phyloP scores from a whole-genome alignment of 2,113 vertebrate species.

The Leucopsar rothschildi region DNA sequence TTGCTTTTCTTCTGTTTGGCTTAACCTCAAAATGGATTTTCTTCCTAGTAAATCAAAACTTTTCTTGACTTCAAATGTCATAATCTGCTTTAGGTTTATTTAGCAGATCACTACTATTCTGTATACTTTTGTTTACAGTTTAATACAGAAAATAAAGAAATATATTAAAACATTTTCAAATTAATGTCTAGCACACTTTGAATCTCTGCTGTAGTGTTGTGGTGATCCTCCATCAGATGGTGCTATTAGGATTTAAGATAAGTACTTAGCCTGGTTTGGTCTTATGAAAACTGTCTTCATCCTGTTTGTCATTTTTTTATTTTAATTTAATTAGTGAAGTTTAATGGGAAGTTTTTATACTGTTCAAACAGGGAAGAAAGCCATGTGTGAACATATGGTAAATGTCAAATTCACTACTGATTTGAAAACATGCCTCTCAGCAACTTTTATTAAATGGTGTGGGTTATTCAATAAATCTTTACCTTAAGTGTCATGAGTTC shows the following conservation, averaged over 20 bases:
- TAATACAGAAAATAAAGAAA: not conserved
- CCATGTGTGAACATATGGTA: not conserved
- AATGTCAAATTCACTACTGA: not conserved
- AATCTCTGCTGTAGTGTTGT: not conserved
- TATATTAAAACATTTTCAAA: not conserved
- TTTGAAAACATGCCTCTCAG: not conserved
- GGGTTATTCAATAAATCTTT: not conserved
- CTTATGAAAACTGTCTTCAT: not conserved
- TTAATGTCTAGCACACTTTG: not conserved
- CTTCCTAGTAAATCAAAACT: not conserved
- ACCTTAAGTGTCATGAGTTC: not conserved
- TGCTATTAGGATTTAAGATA: constrained; percentile 46
- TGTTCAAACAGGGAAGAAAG: not conserved
- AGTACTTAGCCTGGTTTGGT: not conserved
- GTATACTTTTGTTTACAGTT: not conserved
- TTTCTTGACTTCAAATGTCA: not conserved
- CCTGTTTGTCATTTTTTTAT: not conserved
- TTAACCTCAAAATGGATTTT: not conserved
- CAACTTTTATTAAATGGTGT: not conserved
- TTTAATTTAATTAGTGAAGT: not conserved
- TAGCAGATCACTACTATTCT: not conserved
- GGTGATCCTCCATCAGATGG: constrained; percentile 51
- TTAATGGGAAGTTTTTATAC: not conserved
- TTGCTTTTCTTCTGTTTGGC: not conserved
- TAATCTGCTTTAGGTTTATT: not conserved